Percentiles rank a stretch among this genome's conserved stretches.
These are phyloP conservation scores for Montipora capricornis DNA, from an alignment of 64 coral and sea anemone genomes.

Conservation along the genomic window DNA sequence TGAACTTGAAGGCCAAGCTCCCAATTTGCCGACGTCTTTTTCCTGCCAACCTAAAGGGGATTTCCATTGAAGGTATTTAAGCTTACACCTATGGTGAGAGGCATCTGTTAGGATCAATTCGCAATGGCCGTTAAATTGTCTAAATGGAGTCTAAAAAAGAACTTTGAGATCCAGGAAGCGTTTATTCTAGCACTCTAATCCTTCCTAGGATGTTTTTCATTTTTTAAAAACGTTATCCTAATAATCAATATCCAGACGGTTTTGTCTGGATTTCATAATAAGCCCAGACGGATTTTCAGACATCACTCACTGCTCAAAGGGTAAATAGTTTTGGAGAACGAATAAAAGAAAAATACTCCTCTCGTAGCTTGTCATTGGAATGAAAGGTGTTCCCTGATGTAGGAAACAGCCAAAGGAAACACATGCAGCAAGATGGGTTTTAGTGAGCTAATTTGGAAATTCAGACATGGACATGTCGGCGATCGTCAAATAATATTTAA, in stretches of 20 bases:
- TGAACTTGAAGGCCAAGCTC: not conserved
- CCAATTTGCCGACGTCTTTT: not conserved
- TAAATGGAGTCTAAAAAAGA: not conserved
- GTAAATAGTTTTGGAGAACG: not conserved
- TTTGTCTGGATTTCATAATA: not conserved
- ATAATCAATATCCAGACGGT: not conserved
- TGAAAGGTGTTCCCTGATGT: not conserved
- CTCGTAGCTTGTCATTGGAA: not conserved
- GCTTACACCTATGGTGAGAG: not conserved
- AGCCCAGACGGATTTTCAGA: conserved; percentile 10
- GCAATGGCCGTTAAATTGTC: not conserved
- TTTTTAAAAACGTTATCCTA: not conserved
- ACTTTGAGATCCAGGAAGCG: not conserved
- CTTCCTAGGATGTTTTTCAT: conserved; percentile 1
- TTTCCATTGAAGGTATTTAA: not conserved
- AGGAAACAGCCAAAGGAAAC: not conserved
- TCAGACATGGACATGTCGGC: conserved; percentile 32
- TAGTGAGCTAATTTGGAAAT: not conserved
- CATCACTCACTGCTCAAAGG: not conserved
- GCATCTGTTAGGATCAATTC: not conserved
- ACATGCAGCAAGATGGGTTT: not conserved
- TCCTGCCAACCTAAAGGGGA: not conserved
- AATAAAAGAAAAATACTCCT: not conserved
- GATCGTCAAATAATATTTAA: conserved; percentile 2
- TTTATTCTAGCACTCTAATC: not conserved